Evolutionary conservation across 2,797 vertebrate species (phyloP), one percentile per base, ranked within the genome.

Genomic region (Arrhamphus sclerolepis): DNA sequence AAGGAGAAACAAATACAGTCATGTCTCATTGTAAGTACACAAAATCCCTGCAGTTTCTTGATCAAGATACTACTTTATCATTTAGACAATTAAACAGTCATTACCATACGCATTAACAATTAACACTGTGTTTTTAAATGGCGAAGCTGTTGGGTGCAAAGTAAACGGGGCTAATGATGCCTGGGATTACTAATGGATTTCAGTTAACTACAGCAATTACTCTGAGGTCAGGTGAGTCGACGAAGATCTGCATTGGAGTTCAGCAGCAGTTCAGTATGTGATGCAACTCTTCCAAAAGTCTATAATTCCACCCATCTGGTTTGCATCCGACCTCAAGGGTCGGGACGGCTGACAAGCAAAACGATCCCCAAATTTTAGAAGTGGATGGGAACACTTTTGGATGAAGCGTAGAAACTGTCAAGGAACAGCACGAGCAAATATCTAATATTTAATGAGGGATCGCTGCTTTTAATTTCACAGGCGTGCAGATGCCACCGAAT

Each of bases 121-220:
- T 70, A 81, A 75, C 62, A 24, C 59, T 60, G 56, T 0, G 0
- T 80, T 82, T 81, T 88, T 83, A 91, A 86, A 89, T 75, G 64
- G 88, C 60, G 55, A 71, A 80, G 75, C 66, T 57, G 84, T 84
- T 86, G 78, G 86, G 74, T 70, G 74, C 18, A 68, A 68, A 81
- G 82, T 83, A 84, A 66, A 82, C 66, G 68, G 72, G 85, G 84
- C 82, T 86, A 87, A 86, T 84, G 87, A 86, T 72, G 90, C 92
- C 79, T 83, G 83, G 74, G 86, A 92, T 90, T 90, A 83, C 72
- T 81, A 86, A 91, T 91, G 89, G 78, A 86, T 88, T 91, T 84
- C 86, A 81, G 82, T 83, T 87, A 92, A 93, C 83, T 70, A 80
- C 74, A 57, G 83, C 63, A 80, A 90, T 90, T 87, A 81, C 67